Evolutionary conservation across 37 sponge, comb jelly and placozoan species (phyloP), one percentile per base, ranked within the genome.

Genomic region (Oopsacas minuta): DNA sequence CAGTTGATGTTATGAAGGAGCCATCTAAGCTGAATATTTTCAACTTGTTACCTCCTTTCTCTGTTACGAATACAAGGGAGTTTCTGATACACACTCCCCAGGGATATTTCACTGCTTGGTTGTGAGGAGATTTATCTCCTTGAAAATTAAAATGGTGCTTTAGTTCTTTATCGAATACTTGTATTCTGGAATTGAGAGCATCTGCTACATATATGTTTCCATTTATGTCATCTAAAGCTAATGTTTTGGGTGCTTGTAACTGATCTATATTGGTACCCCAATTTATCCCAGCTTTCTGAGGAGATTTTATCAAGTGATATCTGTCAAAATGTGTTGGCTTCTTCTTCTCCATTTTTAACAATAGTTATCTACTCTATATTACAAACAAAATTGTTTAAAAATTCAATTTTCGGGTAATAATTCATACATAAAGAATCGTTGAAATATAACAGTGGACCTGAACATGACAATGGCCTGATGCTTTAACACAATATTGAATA

Each of bases 171-270:
- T 61, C 75, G 30, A 61, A 61, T 25, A 61, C 75, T n/a, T 61
- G 75, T 10, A 61, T 61, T 34, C 75, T 61, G 32, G 17, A 3
- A 61, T 61, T 61, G 75, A 61, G 75, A 10, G 75, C 75, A 61
- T 61, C 75, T n/a, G 75, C 75, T 61, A 61, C 28, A n/a, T 61
- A 61, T 7, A 61, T 61, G 28, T 61, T n/a, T 34, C 75, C 75
- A 25, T 25, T 32, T n/a, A 25, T 12, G 3, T 25, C 30, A 5
- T 61, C 75, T 61, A 61, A 12, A 61, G 75, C 75, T 61, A 61
- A n/a, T 25, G 75, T 32, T n/a, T 61, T 61, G 5, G 75, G 75
- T 61, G 75, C 75, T 20, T 61, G 7, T 20, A 61, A 61, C 7
- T 25, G 5, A 3, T n/a, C 22, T 32, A n/a, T 5, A 32, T 61